These are phyloP conservation scores for Amphipyra tragopoginis DNA, from an alignment of 2,888 invertebrate genomes.

Conservation along the genomic window DNA sequence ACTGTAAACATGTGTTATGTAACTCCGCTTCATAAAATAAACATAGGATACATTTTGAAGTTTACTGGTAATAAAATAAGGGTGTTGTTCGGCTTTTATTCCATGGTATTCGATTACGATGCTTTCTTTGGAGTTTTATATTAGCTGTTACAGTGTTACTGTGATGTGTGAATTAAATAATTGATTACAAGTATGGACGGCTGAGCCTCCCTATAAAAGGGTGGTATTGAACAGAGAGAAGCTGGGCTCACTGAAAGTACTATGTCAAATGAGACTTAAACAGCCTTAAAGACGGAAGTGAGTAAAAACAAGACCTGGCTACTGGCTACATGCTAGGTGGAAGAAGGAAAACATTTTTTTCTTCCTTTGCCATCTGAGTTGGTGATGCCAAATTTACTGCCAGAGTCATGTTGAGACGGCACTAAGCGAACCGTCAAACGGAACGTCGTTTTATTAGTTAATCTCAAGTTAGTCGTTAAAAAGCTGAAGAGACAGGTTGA, in stretches of 20 bases:
- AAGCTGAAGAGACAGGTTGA: no score
- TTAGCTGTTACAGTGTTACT: not conserved
- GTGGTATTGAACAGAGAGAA: no score
- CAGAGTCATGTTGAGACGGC: no score
- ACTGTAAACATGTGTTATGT: constrained; percentile 42
- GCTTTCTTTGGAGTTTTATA: constrained; percentile 1
- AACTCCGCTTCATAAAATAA: constrained; percentile 37
- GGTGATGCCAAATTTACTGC: no score
- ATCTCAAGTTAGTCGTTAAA: no score
- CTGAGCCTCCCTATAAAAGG: no score
- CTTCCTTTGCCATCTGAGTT: no score
- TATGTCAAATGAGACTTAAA: no score
- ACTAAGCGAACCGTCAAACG: no score
- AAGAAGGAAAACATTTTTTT: not conserved
- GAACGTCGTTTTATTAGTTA: no score
- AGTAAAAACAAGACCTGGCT: not conserved
- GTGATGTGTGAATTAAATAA: not conserved
- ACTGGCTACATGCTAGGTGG: not conserved
- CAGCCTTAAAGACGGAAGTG: not conserved
- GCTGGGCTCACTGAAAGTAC: no score
- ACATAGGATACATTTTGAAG: constrained; percentile 33
- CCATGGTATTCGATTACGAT: constrained; percentile 4
- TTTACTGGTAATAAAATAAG: constrained; percentile 42
- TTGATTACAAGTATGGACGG: no score
- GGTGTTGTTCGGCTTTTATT: constrained; percentile 22